Percentiles rank a stretch among this genome's conserved stretches.
phyloP scores from a whole-genome alignment of 2,888 invertebrate genomes.

The Caenorhabditis sulstoni region DNA sequence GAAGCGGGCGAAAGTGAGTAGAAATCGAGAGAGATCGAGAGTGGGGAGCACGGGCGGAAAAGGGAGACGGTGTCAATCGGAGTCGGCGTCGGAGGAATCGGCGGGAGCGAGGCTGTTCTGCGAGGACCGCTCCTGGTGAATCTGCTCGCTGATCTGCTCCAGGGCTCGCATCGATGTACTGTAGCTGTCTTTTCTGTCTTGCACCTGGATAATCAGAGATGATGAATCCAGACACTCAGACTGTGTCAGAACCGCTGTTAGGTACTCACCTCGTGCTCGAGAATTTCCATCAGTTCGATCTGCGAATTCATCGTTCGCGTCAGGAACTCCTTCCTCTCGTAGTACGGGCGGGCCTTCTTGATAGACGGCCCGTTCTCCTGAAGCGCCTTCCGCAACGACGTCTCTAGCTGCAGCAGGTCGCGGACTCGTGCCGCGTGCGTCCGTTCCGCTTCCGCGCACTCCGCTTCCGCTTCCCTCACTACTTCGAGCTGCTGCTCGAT shows the following conservation, averaged over 20 bases:
- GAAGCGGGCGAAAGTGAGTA: conserved; percentile 6
- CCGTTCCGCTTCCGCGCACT: conserved; percentile 42
- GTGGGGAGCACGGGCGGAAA: no score
- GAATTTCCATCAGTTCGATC: conserved; percentile 38
- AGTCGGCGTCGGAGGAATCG: conserved; percentile 41
- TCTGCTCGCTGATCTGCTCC: conserved; percentile 56
- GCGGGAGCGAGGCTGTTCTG: conserved; percentile 13
- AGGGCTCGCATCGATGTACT: conserved; percentile 49
- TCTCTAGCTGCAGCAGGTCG: conserved; percentile 39
- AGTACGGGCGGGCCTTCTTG: conserved; percentile 50
- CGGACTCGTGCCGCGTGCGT: conserved; percentile 30
- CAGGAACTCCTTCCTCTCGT: conserved; percentile 49
- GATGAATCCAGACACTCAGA: no score
- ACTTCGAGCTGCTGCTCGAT: conserved; percentile 52
- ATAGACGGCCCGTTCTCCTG: conserved; percentile 44
- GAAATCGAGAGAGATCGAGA: conserved; percentile 9
- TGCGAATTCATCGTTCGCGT: conserved; percentile 49
- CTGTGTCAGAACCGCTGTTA: not conserved
- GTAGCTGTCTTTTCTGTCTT: conserved; percentile 51
- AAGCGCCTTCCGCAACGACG: conserved; percentile 13
- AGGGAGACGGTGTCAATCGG: conserved; percentile 9
- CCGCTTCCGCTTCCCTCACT: conserved; percentile 42
- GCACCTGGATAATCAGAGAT: conserved; percentile 55
- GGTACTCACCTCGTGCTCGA: conserved; percentile 42
- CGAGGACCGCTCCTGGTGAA: conserved; percentile 51